Evolutionary conservation across 2,888 invertebrate genomes (phyloP).

Genomic region (Unio delphinus): DNA sequence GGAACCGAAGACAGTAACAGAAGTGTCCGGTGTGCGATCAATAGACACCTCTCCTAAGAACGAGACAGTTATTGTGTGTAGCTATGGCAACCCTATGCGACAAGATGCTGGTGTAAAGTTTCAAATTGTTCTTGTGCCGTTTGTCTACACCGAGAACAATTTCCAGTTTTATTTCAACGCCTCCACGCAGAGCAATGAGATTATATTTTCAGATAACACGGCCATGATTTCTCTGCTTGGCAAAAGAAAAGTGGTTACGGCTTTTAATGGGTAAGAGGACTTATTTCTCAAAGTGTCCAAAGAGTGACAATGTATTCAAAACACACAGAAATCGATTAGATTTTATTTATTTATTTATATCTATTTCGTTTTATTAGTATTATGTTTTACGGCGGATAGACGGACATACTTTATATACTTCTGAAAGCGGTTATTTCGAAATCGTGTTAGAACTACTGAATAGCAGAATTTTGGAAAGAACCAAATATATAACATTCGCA

Average conservation of each 20-base stretch:
- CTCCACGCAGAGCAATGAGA: slow-evolving; percentile 32
- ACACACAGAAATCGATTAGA: too few relatives aligned
- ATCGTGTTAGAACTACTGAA: too few relatives aligned
- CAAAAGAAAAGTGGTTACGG: slow-evolving; percentile 25
- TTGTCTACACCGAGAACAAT: slow-evolving; percentile 14
- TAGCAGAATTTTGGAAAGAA: too few relatives aligned
- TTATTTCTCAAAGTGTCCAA: not conserved
- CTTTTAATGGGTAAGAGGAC: slow-evolving; percentile 38
- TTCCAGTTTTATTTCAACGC: slow-evolving; percentile 28
- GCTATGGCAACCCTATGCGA: slow-evolving; percentile 24
- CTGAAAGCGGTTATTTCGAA: too few relatives aligned
- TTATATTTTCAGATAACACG: slow-evolving; percentile 20
- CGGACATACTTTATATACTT: too few relatives aligned
- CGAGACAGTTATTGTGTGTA: slow-evolving; percentile 15
- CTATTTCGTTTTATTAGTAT: too few relatives aligned
- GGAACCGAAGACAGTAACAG: not conserved
- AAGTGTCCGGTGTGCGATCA: not conserved
- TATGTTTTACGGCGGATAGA: too few relatives aligned
- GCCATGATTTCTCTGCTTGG: slow-evolving; percentile 23
- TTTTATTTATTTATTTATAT: too few relatives aligned
- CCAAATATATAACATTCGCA: too few relatives aligned
- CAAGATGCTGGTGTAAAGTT: slow-evolving; percentile 19
- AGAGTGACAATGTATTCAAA: too few relatives aligned
- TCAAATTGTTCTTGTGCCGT: slow-evolving; percentile 21
- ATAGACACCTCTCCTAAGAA: not conserved